Percentiles rank a stretch among this genome's conserved stretches.
Conservation (phyloP, 1,140 invertebrate genomes). For the Microvelia longipes region DNA sequence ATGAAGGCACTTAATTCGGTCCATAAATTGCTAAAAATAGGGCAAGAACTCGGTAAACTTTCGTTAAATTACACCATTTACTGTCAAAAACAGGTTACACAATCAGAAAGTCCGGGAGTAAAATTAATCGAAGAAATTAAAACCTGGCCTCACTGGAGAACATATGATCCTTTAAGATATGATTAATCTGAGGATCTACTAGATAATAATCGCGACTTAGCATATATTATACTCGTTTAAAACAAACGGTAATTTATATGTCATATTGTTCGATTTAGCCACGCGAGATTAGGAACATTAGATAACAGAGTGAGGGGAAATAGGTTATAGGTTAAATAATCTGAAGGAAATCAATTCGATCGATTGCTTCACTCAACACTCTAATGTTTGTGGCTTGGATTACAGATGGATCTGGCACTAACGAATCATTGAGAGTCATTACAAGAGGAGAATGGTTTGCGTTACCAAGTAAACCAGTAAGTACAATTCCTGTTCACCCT, state of each 20-base stretch:
- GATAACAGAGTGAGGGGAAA: too few species aligned
- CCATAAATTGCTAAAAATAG: background rate
- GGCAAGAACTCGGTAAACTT: background rate
- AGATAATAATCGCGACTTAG: too few species aligned
- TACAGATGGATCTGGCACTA: background rate
- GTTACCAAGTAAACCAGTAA: background rate
- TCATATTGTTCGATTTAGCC: too few species aligned
- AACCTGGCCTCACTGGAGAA: constrained; percentile 4
- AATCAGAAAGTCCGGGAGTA: constrained; percentile 2
- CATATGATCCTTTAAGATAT: background rate
- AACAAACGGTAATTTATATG: too few species aligned
- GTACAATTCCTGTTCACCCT: constrained; percentile 7
- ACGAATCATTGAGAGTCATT: background rate
- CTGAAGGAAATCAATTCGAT: too few species aligned
- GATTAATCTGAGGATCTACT: too few species aligned
- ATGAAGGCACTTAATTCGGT: background rate
- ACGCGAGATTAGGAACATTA: too few species aligned
- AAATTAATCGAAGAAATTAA: constrained; percentile 3
- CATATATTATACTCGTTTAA: too few species aligned
- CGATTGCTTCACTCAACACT: too few species aligned
- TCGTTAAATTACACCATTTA: background rate
- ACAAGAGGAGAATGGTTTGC: background rate
- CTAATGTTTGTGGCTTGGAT: too few species aligned
- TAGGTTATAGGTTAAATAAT: too few species aligned
- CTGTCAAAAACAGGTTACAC: background rate